Conservation (phyloP, 2,113 vertebrate genomes). For the Calyptommatus sinebrachiatus region DNA sequence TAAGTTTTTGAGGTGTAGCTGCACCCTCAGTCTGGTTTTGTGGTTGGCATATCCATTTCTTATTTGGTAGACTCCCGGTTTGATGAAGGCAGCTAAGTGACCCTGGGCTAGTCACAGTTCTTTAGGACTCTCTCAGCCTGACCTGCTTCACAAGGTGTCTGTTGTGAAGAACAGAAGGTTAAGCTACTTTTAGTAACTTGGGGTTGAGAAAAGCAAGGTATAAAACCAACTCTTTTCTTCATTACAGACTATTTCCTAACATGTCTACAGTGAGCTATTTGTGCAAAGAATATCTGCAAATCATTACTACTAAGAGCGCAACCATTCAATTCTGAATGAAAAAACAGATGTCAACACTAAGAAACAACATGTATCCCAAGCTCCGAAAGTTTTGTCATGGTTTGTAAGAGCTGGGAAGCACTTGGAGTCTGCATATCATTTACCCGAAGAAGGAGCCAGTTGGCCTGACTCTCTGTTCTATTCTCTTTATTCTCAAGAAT, state of each 20-base stretch:
- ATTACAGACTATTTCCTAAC: constrained; percentile 8
- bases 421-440: constrained; percentile 31
- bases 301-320: constrained; percentile 19
- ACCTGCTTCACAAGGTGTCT: too few relatives aligned
- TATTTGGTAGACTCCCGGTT: too few relatives aligned
- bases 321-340: constrained; percentile 42
- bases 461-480: constrained; percentile 30
- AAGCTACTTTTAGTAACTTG: too few relatives aligned
- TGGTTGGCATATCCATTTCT: too few relatives aligned
- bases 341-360: constrained; percentile 48
- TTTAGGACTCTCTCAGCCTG: too few relatives aligned
- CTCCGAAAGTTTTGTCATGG: constrained; percentile 46
- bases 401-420: constrained; percentile 37
- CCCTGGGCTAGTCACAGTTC: too few relatives aligned
- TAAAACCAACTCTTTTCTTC: not conserved
- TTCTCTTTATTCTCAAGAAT: constrained; percentile 23
- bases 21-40: too few relatives aligned
- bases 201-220: too few relatives aligned
- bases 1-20: too few relatives aligned
- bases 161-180: too few relatives aligned
- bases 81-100: too few relatives aligned
- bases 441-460: constrained; percentile 35
- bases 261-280: not conserved
- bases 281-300: constrained; percentile 25
- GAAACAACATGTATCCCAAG: constrained; percentile 1